Evolutionary conservation across 2,888 invertebrate genomes (phyloP).

Genomic region (Apamea crenata): DNA sequence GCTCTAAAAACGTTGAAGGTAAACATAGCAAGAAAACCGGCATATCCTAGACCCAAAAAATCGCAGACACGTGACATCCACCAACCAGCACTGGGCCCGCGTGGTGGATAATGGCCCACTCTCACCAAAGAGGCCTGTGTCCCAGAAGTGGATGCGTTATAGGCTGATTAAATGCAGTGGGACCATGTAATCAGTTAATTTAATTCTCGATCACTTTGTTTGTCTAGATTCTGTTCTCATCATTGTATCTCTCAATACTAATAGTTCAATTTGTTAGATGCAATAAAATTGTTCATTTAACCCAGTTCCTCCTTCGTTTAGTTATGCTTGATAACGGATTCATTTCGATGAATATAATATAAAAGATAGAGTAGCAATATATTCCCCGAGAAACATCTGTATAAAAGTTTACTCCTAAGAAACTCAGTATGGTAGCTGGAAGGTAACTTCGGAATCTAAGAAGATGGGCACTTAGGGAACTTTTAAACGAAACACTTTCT

Average conservation of each 20-base stretch:
- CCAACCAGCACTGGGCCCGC: background rate
- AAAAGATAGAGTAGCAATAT: background rate
- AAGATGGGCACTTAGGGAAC: background rate
- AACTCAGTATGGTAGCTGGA: background rate
- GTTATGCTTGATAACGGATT: background rate
- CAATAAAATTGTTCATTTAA: conserved; percentile 7
- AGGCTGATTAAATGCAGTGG: background rate
- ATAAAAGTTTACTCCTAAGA: background rate
- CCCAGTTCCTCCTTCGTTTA: background rate
- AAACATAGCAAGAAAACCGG: background rate
- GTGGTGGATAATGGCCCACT: background rate
- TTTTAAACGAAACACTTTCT: background rate
- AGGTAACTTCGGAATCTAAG: background rate
- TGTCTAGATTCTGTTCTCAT: conserved; percentile 6
- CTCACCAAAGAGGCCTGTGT: background rate
- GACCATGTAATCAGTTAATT: background rate
- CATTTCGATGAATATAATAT: background rate
- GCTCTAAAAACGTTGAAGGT: background rate
- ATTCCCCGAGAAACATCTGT: background rate
- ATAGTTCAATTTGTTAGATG: conserved; percentile 8
- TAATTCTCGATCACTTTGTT: background rate
- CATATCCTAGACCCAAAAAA: background rate
- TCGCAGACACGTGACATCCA: background rate
- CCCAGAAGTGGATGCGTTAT: background rate
- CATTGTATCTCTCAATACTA: background rate